Evolutionary conservation across 2,113 vertebrate genomes (phyloP).

Genomic region (Brachirus orientalis): DNA sequence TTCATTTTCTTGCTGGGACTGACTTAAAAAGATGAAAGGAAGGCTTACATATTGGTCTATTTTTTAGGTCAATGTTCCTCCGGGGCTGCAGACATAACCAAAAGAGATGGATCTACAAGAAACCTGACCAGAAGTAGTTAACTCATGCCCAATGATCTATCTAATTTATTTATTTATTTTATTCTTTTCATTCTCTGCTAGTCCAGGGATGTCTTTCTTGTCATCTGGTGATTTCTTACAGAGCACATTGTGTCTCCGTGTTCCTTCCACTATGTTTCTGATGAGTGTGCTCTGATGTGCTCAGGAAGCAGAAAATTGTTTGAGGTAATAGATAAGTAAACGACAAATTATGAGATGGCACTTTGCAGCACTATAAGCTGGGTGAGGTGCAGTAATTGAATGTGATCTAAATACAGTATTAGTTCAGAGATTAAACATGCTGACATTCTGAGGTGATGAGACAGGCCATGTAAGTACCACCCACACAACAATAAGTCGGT

Average conservation of each 20-base stretch:
- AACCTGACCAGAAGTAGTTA: slow-evolving; percentile 62
- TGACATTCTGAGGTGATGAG: slow-evolving; percentile 7
- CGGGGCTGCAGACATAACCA: slow-evolving; percentile 70
- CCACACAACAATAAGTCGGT: neutral
- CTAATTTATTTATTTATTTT: slow-evolving; percentile 30
- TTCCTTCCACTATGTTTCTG: slow-evolving; percentile 22
- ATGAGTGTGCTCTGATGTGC: slow-evolving; percentile 44
- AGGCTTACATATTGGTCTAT: slow-evolving; percentile 63
- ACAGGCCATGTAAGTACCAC: slow-evolving; percentile 16
- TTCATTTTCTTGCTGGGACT: slow-evolving; percentile 64
- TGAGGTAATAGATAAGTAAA: slow-evolving; percentile 44
- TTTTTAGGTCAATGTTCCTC: slow-evolving; percentile 80
- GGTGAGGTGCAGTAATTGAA: slow-evolving; percentile 16
- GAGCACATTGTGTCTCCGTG: slow-evolving; percentile 13
- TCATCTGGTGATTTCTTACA: slow-evolving; percentile 20
- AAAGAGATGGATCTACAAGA: slow-evolving; percentile 72
- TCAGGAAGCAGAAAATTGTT: neutral
- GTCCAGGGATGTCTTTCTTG: slow-evolving; percentile 17
- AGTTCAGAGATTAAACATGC: slow-evolving; percentile 22
- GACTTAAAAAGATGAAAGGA: slow-evolving; percentile 75
- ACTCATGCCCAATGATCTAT: slow-evolving; percentile 42
- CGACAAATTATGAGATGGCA: too few relatives aligned
- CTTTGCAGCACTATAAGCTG: too few relatives aligned
- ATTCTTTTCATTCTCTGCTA: slow-evolving; percentile 21
- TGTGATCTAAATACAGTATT: neutral